These are phyloP conservation scores for Triplophysa siluroides DNA, from an alignment of 2,113 vertebrate species.

Conservation along the genomic window DNA sequence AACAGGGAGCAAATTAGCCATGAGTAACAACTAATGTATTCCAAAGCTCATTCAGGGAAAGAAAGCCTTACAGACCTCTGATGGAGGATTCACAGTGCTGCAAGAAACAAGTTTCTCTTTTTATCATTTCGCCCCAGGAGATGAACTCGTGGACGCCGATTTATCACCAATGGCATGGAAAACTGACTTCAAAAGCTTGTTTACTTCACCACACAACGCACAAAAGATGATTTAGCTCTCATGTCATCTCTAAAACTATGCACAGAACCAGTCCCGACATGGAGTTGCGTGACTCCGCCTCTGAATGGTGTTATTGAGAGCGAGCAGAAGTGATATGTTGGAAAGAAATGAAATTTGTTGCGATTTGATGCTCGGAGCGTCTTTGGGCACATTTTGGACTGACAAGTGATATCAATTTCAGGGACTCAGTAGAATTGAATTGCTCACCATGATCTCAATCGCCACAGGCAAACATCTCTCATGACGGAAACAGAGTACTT, in stretches of 20 bases:
- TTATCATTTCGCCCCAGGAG: conserved; percentile 30
- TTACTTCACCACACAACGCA: neutral
- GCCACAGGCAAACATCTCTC: neutral
- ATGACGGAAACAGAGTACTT: neutral
- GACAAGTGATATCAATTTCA: neutral
- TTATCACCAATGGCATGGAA: conserved; percentile 22
- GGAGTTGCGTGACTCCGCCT: conserved; percentile 56
- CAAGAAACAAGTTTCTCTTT: neutral
- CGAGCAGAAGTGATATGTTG: conserved; percentile 44
- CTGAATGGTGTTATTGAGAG: conserved; percentile 53
- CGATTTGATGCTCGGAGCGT: conserved; percentile 60
- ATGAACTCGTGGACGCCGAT: conserved; percentile 9
- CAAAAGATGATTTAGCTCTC: neutral
- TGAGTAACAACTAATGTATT: neutral
- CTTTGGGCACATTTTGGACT: neutral
- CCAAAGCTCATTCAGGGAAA: conserved; percentile 6
- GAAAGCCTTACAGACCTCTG: conserved; percentile 3
- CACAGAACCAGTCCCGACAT: conserved; percentile 19
- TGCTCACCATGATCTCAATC: neutral
- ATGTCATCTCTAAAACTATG: conserved; percentile 8
- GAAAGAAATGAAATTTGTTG: conserved; percentile 65
- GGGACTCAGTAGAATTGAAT: neutral
- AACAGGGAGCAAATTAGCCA: conserved; percentile 38
- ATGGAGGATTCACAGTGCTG: conserved; percentile 16
- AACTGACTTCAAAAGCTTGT: conserved; percentile 31